These are phyloP conservation scores for Zaprionus ornatus DNA, from an alignment of 1,140 invertebrate species.

Conservation along the genomic window DNA sequence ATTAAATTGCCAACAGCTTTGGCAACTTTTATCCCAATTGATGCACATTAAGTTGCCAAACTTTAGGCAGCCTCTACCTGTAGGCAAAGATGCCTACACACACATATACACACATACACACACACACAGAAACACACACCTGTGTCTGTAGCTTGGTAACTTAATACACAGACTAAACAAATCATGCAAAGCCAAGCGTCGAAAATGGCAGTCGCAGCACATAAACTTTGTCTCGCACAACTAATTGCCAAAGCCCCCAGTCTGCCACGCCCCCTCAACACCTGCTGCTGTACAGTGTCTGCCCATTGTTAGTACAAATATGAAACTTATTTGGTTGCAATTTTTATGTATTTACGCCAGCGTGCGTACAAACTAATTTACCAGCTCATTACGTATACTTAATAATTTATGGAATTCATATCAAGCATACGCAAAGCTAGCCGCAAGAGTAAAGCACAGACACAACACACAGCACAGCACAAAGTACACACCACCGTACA, in stretches of 20 bases:
- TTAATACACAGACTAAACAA: constrained; percentile 16
- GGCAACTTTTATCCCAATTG: constrained; percentile 22
- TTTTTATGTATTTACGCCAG: constrained; percentile 37
- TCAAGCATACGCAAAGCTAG: constrained; percentile 62
- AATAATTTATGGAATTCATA: constrained; percentile 74
- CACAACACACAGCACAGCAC: neutral
- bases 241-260: constrained; percentile 62
- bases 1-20: constrained; percentile 10
- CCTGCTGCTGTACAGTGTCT: neutral
- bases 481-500: constrained; percentile 7
- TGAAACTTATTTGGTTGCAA: constrained; percentile 56
- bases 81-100: constrained; percentile 24
- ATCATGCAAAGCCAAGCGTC: constrained; percentile 21
- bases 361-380: constrained; percentile 58
- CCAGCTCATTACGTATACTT: constrained; percentile 76
- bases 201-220: constrained; percentile 34
- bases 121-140: neutral
- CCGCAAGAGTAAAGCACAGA: constrained; percentile 22
- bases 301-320: neutral
- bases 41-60: constrained; percentile 57
- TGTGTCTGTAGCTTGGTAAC: neutral
- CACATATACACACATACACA: neutral
- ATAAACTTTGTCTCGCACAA: constrained; percentile 64
- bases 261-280: neutral
- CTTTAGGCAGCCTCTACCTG: constrained; percentile 34